Percentiles rank a stretch among this genome's conserved stretches.
phyloP scores from a whole-genome alignment of 2,113 vertebrate genomes.

The Pseudois nayaur region DNA sequence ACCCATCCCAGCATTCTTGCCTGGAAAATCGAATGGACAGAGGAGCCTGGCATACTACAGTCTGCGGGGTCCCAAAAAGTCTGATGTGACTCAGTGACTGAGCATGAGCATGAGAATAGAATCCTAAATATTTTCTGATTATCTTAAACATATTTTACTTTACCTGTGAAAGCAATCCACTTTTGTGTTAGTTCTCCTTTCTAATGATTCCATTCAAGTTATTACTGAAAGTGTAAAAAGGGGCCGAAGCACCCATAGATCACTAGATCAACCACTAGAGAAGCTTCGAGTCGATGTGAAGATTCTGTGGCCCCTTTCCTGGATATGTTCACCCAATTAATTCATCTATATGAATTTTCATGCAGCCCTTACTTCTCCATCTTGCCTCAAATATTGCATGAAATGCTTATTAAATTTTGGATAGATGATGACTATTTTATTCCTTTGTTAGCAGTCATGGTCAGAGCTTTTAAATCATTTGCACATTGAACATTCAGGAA shows the following conservation, averaged over 20 bases:
- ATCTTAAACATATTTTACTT: background rate
- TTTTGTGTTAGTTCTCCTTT: background rate
- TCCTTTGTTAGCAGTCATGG: background rate
- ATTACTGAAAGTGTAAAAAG: background rate
- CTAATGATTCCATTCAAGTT: background rate
- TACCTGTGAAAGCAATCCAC: background rate
- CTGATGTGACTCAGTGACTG: background rate
- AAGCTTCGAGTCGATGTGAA: background rate
- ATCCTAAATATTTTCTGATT: background rate
- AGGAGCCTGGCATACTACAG: background rate
- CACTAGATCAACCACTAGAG: background rate
- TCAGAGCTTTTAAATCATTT: background rate
- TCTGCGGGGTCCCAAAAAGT: rapidly evolving
- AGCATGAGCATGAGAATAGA: background rate
- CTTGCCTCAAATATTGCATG: background rate
- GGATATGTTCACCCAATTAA: background rate
- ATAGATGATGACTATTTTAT: background rate
- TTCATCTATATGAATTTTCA: background rate
- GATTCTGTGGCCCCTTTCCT: background rate
- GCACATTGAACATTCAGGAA: background rate
- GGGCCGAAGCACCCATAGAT: background rate
- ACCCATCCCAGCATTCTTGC: background rate
- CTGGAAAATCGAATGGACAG: background rate
- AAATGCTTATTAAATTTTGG: background rate
- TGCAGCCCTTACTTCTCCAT: background rate